Percentiles rank a stretch among this genome's conserved stretches.
Evolutionary conservation across 1,140 invertebrate species (phyloP).

Genomic region (Agraylea sexmaculata): DNA sequence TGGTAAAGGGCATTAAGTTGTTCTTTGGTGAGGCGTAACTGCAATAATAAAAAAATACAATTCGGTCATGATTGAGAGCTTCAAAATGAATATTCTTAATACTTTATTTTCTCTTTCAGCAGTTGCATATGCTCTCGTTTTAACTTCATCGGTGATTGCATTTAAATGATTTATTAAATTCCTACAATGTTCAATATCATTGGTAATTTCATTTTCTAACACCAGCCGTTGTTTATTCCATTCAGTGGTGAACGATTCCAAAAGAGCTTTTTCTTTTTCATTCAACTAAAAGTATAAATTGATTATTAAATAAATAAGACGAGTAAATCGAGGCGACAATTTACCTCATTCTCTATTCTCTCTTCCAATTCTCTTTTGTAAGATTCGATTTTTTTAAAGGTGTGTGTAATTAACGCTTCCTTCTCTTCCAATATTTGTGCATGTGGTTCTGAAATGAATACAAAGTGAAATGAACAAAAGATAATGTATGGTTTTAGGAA

Average conservation of each 20-base stretch:
- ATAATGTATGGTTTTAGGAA: too few relatives aligned
- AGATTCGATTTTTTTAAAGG: not conserved
- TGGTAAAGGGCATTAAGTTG: slow-evolving; percentile 33
- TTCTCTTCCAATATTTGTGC: too few relatives aligned
- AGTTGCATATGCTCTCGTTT: not conserved
- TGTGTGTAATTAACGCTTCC: too few relatives aligned
- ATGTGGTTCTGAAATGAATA: too few relatives aligned
- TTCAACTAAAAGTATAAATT: slow-evolving; percentile 1
- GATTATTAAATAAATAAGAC: not conserved
- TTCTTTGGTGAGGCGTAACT: slow-evolving; percentile 20
- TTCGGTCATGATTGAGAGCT: not conserved
- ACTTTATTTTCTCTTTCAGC: slow-evolving; percentile 7
- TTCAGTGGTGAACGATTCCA: not conserved
- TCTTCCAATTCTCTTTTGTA: not conserved
- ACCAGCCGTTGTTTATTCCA: not conserved
- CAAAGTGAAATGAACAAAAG: too few relatives aligned
- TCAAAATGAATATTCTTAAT: not conserved
- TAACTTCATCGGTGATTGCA: not conserved
- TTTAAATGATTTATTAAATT: not conserved
- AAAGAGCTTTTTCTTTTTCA: not conserved
- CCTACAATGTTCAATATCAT: not conserved
- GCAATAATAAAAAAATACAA: slow-evolving; percentile 1
- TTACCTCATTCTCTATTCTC: too few relatives aligned
- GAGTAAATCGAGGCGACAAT: too few relatives aligned
- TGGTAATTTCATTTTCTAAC: not conserved